Percentiles rank a stretch among this genome's conserved stretches.
Evolutionary conservation across 1,140 invertebrate genomes (phyloP).

Genomic region (Centruroides sculpturatus): DNA sequence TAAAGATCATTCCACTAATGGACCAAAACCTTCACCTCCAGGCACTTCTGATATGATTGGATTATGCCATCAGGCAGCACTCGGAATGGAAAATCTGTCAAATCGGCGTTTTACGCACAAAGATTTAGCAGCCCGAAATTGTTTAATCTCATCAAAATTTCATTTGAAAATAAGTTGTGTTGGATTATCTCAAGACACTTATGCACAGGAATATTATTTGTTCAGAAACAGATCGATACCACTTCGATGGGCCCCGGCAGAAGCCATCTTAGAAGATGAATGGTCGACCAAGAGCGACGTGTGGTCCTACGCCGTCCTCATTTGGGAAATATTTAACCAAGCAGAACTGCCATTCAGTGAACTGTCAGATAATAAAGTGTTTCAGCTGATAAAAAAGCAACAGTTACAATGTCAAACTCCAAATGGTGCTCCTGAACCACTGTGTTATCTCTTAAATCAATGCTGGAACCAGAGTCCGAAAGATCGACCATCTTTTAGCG

Average conservation of each 20-base stretch:
- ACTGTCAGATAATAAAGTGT: slow-evolving; percentile 3
- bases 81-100: slow-evolving; percentile 69
- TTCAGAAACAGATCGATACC: slow-evolving; percentile 44
- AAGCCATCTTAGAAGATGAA: slow-evolving; percentile 77
- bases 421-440: slow-evolving; percentile 1
- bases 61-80: slow-evolving; percentile 58
- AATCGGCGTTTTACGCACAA: slow-evolving; percentile 59
- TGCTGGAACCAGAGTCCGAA: slow-evolving; percentile 48
- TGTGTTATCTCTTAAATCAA: slow-evolving; percentile 31
- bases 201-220: slow-evolving; percentile 19
- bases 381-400: slow-evolving; percentile 1
- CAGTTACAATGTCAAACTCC: slow-evolving; percentile 50
- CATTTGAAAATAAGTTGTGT: slow-evolving; percentile 70
- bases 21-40: slow-evolving; percentile 41
- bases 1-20: slow-evolving; percentile 36
- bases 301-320: slow-evolving; percentile 73
- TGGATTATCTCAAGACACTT: slow-evolving; percentile 45
- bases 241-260: slow-evolving; percentile 70
- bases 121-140: slow-evolving; percentile 87
- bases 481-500: slow-evolving; percentile 45
- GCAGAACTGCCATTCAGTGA: slow-evolving; percentile 52
- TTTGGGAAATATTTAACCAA: slow-evolving; percentile 82
- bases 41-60: slow-evolving; percentile 52
- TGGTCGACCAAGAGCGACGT: slow-evolving; percentile 89
- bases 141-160: slow-evolving; percentile 68